Evolutionary conservation across 2,113 vertebrate species (phyloP).

Genomic region (Papio anubis): DNA sequence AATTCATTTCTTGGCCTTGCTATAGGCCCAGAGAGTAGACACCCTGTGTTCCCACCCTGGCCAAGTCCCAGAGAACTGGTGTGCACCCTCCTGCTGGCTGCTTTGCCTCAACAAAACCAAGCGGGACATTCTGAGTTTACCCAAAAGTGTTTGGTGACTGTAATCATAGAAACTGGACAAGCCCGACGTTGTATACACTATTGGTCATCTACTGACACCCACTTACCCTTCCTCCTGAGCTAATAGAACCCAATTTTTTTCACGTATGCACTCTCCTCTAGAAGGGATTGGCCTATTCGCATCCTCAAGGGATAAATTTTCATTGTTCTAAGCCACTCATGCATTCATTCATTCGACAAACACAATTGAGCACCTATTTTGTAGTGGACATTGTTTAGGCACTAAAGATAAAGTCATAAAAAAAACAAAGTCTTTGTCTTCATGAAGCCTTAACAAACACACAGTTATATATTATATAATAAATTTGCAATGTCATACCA

Average conservation of each 20-base stretch:
- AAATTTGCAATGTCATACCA: neutral
- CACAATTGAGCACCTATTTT: neutral
- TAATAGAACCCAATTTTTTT: neutral
- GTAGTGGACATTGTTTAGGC: neutral
- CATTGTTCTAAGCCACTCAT: neutral
- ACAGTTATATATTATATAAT: neutral
- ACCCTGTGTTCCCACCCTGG: neutral
- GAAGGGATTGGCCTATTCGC: neutral
- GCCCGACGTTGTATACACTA: neutral
- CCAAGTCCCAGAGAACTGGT: neutral
- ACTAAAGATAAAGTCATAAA: neutral
- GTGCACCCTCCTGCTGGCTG: neutral
- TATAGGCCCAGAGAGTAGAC: neutral
- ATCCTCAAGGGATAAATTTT: neutral
- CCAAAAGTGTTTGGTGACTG: neutral
- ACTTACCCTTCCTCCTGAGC: neutral
- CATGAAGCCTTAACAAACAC: neutral
- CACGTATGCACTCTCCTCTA: neutral
- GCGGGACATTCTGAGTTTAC: neutral
- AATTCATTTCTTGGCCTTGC: slow-evolving; percentile 52
- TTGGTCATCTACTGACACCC: neutral
- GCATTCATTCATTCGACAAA: neutral
- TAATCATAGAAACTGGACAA: neutral
- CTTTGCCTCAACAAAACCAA: slow-evolving; percentile 9
- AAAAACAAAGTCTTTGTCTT: neutral